Evolutionary conservation across 2,113 vertebrate species (phyloP), one percentile per base, ranked within the genome.

Genomic region (Pygoscelis adeliae): DNA sequence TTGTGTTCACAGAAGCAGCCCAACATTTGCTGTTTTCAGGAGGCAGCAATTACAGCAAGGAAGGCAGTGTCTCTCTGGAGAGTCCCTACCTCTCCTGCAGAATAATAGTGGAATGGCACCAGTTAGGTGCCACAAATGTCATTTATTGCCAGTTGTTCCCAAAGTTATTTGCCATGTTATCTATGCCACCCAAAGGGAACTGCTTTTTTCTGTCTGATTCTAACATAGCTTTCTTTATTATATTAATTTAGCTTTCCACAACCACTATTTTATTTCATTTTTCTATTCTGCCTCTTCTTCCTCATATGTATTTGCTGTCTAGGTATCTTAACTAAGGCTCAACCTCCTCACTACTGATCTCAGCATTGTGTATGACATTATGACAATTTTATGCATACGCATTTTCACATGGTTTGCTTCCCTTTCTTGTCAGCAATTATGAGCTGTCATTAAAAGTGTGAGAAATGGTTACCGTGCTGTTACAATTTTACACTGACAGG

Each of bases 351-450:
- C 89, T 83, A 96, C 53, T 74, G 77, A 84, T 89, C 61, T 89
- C 76, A 92, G 47, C 15, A 63, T n/a, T 89, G 63, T 71, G 69
- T 74, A 40, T 78, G 76, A 91, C 55, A 84, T 77, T 73, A 86
- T 74, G 93, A 94, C 89, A 91, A 80, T 89, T 92, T 94, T 77
- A 88, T 69, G 63, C 88, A 59, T 34, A 50, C 50, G 52, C 46
- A 47, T 83, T 93, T 95, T 94, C 53, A 66, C 53, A 59, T 62
- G 36, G 46, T 71, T 95, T 96, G 8, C 67, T 81, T 93, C 79
- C n/a, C 40, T 71, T 93, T 83, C 83, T 73, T 92, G 90, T 91
- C 85, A 90, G 74, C 82, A 83, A 86, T 91, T 94, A 96, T 50
- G 50, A 95, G 53, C 76, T 77, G 62, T 66, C 81, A 73, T 71